Evolutionary conservation across 1,140 invertebrate species (phyloP).

Genomic region (Mya arenaria): DNA sequence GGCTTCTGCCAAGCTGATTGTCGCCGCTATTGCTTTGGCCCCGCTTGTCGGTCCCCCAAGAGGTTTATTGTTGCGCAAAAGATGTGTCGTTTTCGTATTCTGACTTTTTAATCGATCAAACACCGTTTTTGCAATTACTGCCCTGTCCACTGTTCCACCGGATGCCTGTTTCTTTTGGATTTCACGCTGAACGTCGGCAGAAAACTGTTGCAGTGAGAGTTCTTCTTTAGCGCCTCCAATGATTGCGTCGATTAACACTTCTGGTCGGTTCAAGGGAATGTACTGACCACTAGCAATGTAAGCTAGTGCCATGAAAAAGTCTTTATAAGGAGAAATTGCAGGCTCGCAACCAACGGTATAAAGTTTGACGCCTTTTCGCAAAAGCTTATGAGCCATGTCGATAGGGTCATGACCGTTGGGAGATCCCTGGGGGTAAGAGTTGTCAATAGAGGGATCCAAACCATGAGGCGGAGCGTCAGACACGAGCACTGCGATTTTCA

Average conservation of each 20-base stretch:
- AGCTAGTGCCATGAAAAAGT: slow-evolving; percentile 69
- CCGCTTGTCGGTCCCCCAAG: not conserved
- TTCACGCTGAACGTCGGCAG: slow-evolving; percentile 63
- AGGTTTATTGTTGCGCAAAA: slow-evolving; percentile 6
- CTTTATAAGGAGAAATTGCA: slow-evolving; percentile 60
- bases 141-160: not conserved
- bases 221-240: slow-evolving; percentile 70
- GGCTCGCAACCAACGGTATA: slow-evolving; percentile 70
- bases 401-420: slow-evolving; percentile 67
- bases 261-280: slow-evolving; percentile 60
- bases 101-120: slow-evolving; percentile 12
- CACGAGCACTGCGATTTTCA: slow-evolving; percentile 67
- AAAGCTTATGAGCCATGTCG: slow-evolving; percentile 53
- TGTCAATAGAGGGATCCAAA: slow-evolving; percentile 12
- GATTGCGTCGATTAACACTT: slow-evolving; percentile 59
- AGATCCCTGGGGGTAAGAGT: slow-evolving; percentile 58
- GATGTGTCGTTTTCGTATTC: slow-evolving; percentile 6
- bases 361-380: slow-evolving; percentile 62
- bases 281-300: slow-evolving; percentile 70
- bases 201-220: slow-evolving; percentile 63
- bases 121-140: slow-evolving; percentile 6
- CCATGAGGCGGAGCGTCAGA: slow-evolving; percentile 72
- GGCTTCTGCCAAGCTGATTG: not conserved
- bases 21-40: not conserved
- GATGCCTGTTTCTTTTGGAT: slow-evolving; percentile 43